phyloP scores from a whole-genome alignment of 2,113 vertebrate species.

The Bettongia penicillata region DNA sequence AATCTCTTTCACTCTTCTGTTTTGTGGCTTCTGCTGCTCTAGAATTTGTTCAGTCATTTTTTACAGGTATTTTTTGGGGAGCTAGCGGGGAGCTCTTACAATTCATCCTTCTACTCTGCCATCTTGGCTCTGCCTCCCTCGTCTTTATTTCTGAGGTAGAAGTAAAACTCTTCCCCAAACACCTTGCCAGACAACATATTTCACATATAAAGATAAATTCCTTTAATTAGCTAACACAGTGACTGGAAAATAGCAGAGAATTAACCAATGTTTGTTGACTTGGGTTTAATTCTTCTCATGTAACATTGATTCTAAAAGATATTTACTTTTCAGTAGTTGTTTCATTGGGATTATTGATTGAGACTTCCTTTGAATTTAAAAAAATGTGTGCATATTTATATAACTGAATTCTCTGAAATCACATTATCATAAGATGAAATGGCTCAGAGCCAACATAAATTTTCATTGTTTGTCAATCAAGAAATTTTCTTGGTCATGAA shows the following conservation, averaged over 20 bases:
- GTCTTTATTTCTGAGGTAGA: background rate
- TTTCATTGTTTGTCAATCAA: background rate
- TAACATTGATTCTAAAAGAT: background rate
- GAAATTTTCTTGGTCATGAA: background rate
- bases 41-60: too few species aligned
- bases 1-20: too few species aligned
- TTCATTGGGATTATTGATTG: background rate
- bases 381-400: background rate
- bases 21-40: too few species aligned
- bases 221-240: background rate
- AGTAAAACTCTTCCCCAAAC: background rate
- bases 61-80: too few species aligned
- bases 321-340: background rate
- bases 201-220: background rate
- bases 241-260: background rate
- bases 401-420: background rate
- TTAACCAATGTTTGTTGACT: background rate
- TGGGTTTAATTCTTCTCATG: background rate
- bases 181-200: background rate
- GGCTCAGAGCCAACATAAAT: too few species aligned
- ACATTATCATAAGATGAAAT: background rate
- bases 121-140: too few species aligned
- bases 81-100: too few species aligned
- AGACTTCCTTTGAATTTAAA: background rate
- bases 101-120: too few species aligned